Conservation (phyloP, 2,113 vertebrate species). For the Origma solitaria region DNA sequence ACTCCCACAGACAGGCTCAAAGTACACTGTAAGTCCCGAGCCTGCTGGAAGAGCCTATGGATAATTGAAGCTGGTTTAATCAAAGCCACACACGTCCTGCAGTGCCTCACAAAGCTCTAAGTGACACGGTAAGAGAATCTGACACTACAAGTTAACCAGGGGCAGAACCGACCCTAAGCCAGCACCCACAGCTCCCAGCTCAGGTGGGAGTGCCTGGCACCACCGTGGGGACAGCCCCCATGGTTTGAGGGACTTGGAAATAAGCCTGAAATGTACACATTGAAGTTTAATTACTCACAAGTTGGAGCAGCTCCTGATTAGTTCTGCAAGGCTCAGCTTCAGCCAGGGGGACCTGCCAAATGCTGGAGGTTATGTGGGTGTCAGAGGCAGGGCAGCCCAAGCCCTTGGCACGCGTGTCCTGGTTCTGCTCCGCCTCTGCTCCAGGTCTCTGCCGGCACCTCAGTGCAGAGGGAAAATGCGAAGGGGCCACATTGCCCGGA, state of each 20-base stretch:
- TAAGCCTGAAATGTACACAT: background rate
- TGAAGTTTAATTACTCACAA: background rate
- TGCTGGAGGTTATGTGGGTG: background rate
- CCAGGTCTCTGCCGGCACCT: background rate
- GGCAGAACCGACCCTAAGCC: background rate
- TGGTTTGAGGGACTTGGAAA: rapidly evolving
- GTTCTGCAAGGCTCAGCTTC: background rate
- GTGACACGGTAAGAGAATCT: background rate
- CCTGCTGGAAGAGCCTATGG: background rate
- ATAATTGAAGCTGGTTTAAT: background rate
- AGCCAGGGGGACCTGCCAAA: background rate
- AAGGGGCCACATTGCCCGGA: background rate
- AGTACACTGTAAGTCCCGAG: background rate
- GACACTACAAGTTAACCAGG: background rate
- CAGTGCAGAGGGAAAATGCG: background rate
- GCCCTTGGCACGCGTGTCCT: too few species aligned
- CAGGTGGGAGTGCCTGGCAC: background rate
- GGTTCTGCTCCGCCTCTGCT: background rate
- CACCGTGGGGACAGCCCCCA: rapidly evolving
- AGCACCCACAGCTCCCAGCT: background rate
- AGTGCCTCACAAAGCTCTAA: background rate
- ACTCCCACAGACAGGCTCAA: background rate
- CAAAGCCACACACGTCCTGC: background rate
- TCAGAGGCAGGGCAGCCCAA: background rate
- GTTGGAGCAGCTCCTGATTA: background rate